Conservation (phyloP, 2,113 vertebrate genomes). For the Baryphthengus martii region DNA sequence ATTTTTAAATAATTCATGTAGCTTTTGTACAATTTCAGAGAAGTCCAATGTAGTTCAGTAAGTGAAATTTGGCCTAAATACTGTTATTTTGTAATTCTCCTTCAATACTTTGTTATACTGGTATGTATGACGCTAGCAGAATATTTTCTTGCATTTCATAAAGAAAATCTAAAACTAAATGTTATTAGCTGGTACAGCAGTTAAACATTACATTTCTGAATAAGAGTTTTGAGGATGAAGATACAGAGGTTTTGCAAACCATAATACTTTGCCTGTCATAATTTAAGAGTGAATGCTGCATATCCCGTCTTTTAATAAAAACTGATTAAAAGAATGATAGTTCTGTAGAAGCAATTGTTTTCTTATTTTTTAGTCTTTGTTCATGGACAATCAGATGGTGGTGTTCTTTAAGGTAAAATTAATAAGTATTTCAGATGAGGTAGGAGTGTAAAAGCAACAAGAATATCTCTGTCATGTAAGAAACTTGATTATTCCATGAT, state of each 20-base stretch:
- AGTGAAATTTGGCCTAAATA: neutral
- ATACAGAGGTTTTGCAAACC: neutral
- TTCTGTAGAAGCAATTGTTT: neutral
- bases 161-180: neutral
- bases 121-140: neutral
- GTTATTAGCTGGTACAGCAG: neutral
- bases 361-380: neutral
- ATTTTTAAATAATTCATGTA: neutral
- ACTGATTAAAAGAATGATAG: neutral
- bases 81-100: neutral
- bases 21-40: neutral
- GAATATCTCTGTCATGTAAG: neutral
- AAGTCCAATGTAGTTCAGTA: neutral
- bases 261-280: neutral
- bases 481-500: neutral
- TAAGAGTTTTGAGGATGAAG: neutral
- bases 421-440: neutral
- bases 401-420: neutral
- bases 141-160: neutral
- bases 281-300: neutral
- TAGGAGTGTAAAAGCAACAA: neutral
- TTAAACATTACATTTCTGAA: neutral
- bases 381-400: too few species aligned
- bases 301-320: neutral
- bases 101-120: neutral